These are phyloP conservation scores for Odiellus spinosus DNA, from an alignment of 2,888 invertebrate genomes.

Conservation along the genomic window DNA sequence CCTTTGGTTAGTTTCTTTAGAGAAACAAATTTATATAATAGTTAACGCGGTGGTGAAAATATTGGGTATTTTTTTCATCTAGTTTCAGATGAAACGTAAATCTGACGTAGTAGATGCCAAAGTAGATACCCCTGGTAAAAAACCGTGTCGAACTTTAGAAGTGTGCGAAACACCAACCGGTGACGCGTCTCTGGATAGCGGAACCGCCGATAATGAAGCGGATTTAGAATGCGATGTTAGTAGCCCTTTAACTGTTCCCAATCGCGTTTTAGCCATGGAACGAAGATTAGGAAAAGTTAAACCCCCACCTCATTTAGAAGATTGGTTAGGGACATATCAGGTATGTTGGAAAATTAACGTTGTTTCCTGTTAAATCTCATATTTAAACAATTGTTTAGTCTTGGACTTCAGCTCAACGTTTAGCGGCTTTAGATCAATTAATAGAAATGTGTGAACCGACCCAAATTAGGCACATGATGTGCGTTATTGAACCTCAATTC, in stretches of 20 bases:
- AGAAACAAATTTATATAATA: no score
- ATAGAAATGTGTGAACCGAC: constrained; percentile 77
- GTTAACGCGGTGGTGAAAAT: no score
- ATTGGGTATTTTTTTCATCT: no score
- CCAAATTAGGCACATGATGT: constrained; percentile 93
- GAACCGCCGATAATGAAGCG: constrained; percentile 8
- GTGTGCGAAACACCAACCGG: background rate
- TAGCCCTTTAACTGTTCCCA: constrained; percentile 15
- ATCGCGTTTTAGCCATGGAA: constrained; percentile 19
- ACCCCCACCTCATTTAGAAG: constrained; percentile 57
- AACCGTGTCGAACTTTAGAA: background rate
- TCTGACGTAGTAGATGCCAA: no score
- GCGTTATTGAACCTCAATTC: constrained; percentile 92
- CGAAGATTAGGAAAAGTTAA: constrained; percentile 46
- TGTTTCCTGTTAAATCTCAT: background rate
- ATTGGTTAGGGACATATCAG: constrained; percentile 58
- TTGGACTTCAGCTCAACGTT: constrained; percentile 77
- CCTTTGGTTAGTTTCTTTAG: no score
- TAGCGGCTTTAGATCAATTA: constrained; percentile 73
- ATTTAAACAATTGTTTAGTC: constrained; percentile 35
- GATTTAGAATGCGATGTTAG: constrained; percentile 20
- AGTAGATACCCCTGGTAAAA: no score
- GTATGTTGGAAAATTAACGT: constrained; percentile 27
- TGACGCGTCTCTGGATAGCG: constrained; percentile 7
- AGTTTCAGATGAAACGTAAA: no score